Percentiles rank a stretch among this genome's conserved stretches.
These are phyloP conservation scores for Akabosia matsudoensis DNA, from an alignment of 1,140 invertebrate species.

Conservation along the genomic window DNA sequence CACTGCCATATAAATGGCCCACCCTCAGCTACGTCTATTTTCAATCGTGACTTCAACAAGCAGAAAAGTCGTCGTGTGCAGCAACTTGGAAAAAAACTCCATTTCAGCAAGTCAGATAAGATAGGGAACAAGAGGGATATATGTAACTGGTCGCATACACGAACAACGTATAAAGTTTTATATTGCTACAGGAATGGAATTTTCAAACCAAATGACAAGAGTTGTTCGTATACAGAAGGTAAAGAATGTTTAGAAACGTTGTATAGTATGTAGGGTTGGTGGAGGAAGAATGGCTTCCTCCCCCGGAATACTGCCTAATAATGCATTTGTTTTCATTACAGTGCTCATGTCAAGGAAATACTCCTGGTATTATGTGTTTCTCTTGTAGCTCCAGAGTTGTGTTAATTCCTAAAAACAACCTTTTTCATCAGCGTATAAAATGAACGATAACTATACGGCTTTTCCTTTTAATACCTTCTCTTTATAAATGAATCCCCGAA, in stretches of 20 bases:
- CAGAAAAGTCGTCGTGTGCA: neutral
- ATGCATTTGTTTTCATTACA: conserved; percentile 21
- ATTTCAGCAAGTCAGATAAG: neutral
- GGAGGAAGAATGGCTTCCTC: no score
- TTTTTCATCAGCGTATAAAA: neutral
- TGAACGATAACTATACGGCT: no score
- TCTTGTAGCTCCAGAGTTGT: no score
- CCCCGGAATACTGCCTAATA: neutral
- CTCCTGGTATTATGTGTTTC: neutral
- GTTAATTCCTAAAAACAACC: neutral
- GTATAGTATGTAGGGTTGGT: no score
- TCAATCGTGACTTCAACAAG: neutral
- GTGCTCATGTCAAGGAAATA: neutral
- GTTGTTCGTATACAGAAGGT: no score
- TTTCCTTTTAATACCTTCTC: no score
- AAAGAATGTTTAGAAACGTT: no score
- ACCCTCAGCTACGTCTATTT: neutral
- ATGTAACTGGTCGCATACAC: neutral
- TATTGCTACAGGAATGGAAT: no score
- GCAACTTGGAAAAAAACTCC: neutral
- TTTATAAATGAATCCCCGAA: no score
- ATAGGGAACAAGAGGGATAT: neutral
- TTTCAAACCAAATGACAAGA: no score
- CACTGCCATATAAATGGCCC: no score
- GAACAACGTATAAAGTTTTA: no score